phyloP scores from a whole-genome alignment of 2,888 invertebrate genomes.

The Vesta saturnalis region DNA sequence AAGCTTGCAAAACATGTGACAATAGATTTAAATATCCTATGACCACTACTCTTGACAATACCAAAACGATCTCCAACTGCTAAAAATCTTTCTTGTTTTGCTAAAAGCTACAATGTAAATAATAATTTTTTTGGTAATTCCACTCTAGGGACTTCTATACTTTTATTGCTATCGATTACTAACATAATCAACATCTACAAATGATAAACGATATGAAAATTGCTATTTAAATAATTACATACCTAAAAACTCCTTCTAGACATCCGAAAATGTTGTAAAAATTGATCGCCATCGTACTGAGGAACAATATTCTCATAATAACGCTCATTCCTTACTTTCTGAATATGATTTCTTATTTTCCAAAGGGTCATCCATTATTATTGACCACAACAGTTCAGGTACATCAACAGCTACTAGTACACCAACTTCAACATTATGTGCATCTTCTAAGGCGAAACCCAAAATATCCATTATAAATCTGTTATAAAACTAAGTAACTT shows the following conservation, averaged over 20 bases:
- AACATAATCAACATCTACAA: background rate
- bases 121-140: background rate
- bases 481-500: background rate
- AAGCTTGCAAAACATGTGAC: background rate
- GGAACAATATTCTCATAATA: conserved; percentile 9
- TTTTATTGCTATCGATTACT: background rate
- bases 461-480: conserved; percentile 5
- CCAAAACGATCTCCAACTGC: background rate
- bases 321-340: conserved; percentile 47
- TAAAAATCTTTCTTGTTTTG: background rate
- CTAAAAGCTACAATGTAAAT: conserved; percentile 2
- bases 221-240: conserved; percentile 2
- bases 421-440: background rate
- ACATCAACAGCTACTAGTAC: conserved; percentile 1
- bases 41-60: background rate
- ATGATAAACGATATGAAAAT: conserved; percentile 2
- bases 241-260: background rate
- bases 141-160: background rate
- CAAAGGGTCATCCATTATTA: background rate
- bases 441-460: background rate
- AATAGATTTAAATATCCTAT: conserved; percentile 1
- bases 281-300: background rate
- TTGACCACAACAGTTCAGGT: background rate
- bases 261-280: conserved; percentile 6
- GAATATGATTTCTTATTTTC: background rate